Evolutionary conservation across 2,888 invertebrate genomes (phyloP), one percentile per base, ranked within the genome.

Genomic region (Ormia ochracea): DNA sequence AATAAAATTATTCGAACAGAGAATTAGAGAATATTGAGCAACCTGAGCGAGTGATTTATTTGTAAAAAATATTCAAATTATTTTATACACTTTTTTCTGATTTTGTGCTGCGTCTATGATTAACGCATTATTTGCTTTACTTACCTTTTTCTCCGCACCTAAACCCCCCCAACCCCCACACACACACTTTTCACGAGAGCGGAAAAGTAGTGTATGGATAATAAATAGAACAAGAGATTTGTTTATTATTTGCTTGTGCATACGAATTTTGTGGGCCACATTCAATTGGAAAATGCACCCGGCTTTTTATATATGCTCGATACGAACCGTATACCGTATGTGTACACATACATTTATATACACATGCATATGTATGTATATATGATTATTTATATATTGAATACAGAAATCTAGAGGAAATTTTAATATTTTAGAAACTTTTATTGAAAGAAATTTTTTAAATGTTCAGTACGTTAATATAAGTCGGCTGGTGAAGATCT

Each of bases 211-310:
- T 14, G 43, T 43, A 14, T 23, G 36, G 12, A 12, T 19, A 19
- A 10, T 4, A 7, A 50, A 28, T 12, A 17, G 41, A 43, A 38
- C 6, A 28, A 63, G 7, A 23, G 12, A 14, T 41, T 23, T 17
- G 17, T 52, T 50, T 17, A 43, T 10, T 23, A 21, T 63, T 48
- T 68, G 52, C 12, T 36, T 59, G 17, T 45, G 7, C 38, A 36
- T 7, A 52, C 19, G 12, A 33, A 19, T 36, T 45, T 38, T 45
- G 28, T 17, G 38, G 61, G 23, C 48, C 31, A 21, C 2, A 31
- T 54, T 21, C 19, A 4, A 75, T 61, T 52, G 63, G 79, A 75
- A 72, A 80, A 58, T 80, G 76, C 80, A 80, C 72, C 80, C 80
- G 80, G 76, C 68, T 61, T 65, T 48, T 72, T 19, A 56, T 33